Conservation (phyloP, 2,888 invertebrate genomes). For the Daptonema setosum region DNA sequence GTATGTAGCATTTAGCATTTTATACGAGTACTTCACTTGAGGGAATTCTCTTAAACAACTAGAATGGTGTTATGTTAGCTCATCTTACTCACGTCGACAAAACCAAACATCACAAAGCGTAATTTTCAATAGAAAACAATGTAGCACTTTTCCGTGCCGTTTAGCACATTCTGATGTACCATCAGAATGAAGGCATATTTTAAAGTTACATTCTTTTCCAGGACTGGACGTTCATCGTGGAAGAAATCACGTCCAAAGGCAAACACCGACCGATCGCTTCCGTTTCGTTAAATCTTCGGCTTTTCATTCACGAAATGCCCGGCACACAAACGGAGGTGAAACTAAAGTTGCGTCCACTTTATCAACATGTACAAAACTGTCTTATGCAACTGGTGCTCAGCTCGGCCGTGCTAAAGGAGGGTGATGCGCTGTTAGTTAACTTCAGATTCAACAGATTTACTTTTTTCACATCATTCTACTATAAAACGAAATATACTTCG, state of each 20-base stretch:
- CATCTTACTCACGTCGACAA: too few relatives aligned
- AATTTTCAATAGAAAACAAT: too few relatives aligned
- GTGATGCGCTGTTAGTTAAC: constrained; percentile 11
- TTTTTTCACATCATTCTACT: too few relatives aligned
- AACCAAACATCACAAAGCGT: too few relatives aligned
- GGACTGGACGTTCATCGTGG: constrained; percentile 25
- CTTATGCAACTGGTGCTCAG: constrained; percentile 15
- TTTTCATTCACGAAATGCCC: constrained; percentile 19
- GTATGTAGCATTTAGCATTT: too few relatives aligned
- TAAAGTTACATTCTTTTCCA: constrained; percentile 7
- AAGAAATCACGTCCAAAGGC: constrained; percentile 18
- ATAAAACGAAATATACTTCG: too few relatives aligned
- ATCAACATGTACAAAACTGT: constrained; percentile 9
- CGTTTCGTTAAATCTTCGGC: constrained; percentile 19
- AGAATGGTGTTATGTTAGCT: too few relatives aligned
- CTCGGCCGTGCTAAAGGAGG: constrained; percentile 16
- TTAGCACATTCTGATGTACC: too few relatives aligned
- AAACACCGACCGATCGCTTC: constrained; percentile 18
- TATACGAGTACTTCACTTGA: too few relatives aligned
- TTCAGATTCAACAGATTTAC: too few relatives aligned
- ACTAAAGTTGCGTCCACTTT: constrained; percentile 18
- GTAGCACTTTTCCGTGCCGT: too few relatives aligned
- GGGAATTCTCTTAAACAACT: too few relatives aligned
- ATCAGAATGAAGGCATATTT: neutral
- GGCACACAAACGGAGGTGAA: constrained; percentile 13